Conservation (phyloP, 1,140 invertebrate genomes). For the Microplitis demolitor region DNA sequence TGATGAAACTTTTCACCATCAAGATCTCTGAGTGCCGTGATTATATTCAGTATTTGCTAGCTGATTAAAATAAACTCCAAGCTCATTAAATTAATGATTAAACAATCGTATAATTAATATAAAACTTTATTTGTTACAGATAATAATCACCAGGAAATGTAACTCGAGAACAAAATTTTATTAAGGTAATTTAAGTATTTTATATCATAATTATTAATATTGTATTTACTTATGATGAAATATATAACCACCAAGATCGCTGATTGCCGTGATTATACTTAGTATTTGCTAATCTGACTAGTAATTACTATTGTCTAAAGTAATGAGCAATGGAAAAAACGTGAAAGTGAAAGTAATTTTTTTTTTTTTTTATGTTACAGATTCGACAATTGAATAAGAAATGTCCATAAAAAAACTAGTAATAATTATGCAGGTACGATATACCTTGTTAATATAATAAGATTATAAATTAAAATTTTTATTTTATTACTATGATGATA, state of each 20-base stretch:
- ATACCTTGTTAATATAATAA: too few species aligned
- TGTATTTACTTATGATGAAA: constrained; percentile 11
- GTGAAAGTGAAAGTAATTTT: too few species aligned
- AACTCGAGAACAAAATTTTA: background rate
- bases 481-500: constrained; percentile 15
- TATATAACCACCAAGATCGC: constrained; percentile 29
- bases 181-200: too few species aligned
- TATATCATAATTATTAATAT: background rate
- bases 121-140: background rate
- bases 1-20: constrained; percentile 26
- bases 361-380: too few species aligned
- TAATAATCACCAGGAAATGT: background rate
- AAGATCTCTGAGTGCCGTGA: constrained; percentile 32
- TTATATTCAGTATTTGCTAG: constrained; percentile 26
- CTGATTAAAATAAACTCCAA: background rate
- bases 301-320: too few species aligned
- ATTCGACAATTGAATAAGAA: too few species aligned
- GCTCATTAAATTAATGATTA: too few species aligned
- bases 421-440: too few species aligned
- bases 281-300: constrained; percentile 23
- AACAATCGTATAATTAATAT: background rate
- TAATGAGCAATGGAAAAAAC: too few species aligned
- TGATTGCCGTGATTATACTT: constrained; percentile 27
- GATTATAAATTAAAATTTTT: background rate
- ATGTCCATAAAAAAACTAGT: too few species aligned